phyloP scores from a whole-genome alignment of 2,797 vertebrate genomes.

The Aeoliscus strigatus region DNA sequence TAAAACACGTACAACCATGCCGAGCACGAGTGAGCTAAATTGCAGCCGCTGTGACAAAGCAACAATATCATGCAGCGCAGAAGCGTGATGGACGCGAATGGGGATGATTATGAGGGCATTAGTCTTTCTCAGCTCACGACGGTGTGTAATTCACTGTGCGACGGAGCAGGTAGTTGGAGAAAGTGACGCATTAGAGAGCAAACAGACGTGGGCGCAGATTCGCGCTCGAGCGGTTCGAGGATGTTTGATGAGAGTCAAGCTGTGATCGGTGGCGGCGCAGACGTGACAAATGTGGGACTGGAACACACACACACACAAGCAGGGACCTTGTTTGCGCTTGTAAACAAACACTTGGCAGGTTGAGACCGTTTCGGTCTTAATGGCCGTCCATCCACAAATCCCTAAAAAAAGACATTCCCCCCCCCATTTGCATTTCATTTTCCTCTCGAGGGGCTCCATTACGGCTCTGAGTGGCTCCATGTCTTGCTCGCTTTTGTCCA shows the following conservation, averaged over 20 bases:
- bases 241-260: constrained; percentile 27
- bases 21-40: constrained; percentile 23
- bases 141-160: constrained; percentile 18
- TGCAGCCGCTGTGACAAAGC: constrained; percentile 23
- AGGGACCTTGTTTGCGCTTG: constrained; percentile 26
- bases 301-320: constrained; percentile 40
- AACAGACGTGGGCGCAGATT: constrained; percentile 22
- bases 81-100: constrained; percentile 47
- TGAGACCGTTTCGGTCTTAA: constrained; percentile 25
- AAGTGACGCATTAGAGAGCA: constrained; percentile 38
- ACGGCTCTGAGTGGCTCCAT: constrained; percentile 51
- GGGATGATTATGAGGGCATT: constrained; percentile 46
- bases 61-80: constrained; percentile 33
- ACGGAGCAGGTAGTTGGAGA: constrained; percentile 26
- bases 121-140: constrained; percentile 30
- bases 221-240: constrained; percentile 3
- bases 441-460: constrained; percentile 56
- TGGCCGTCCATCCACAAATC: constrained; percentile 38
- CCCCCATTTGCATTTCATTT: constrained; percentile 53
- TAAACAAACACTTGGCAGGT: constrained; percentile 27
- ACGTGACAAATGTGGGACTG: constrained; percentile 29
- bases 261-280: constrained; percentile 20
- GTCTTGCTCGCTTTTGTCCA: constrained; percentile 58
- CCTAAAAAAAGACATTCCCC: constrained; percentile 15
- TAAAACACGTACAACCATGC: constrained; percentile 16